Evolutionary conservation across 2,113 vertebrate genomes (phyloP).

Genomic region (Osmerus eperlanus): DNA sequence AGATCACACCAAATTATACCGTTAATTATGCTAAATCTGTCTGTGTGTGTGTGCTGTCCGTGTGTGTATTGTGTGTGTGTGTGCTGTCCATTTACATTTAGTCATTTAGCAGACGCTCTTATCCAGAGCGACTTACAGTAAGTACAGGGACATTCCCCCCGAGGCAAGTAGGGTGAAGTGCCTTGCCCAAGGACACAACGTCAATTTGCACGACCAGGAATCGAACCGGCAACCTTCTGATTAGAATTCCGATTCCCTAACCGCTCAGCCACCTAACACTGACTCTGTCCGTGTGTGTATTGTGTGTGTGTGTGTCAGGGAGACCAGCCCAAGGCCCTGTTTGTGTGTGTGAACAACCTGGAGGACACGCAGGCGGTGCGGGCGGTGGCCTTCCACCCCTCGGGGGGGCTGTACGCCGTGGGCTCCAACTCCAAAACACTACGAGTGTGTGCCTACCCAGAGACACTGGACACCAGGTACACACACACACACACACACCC

Average conservation of each 20-base stretch:
- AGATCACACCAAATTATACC: conserved; percentile 11
- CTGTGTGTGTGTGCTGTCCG: not conserved
- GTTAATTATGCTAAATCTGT: conserved; percentile 7
- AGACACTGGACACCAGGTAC: conserved; percentile 84
- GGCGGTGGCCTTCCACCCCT: conserved; percentile 95
- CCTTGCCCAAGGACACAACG: too few relatives aligned
- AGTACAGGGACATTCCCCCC: too few relatives aligned
- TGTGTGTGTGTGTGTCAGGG: conserved; percentile 56
- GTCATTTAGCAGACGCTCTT: too few relatives aligned
- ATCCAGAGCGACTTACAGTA: too few relatives aligned
- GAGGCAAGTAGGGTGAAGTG: too few relatives aligned
- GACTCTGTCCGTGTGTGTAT: not conserved
- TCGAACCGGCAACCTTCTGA: too few relatives aligned
- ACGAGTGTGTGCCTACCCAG: conserved; percentile 93
- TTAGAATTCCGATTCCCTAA: too few relatives aligned
- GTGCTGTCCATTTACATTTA: not conserved
- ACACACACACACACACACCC: too few relatives aligned
- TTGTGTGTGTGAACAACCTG: conserved; percentile 85
- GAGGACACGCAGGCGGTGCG: conserved; percentile 96
- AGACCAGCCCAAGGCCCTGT: conserved; percentile 83
- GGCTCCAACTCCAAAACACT: conserved; percentile 98
- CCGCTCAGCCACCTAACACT: too few relatives aligned
- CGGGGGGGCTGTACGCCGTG: conserved; percentile 88
- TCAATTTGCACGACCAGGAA: too few relatives aligned
- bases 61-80: not conserved